Percentiles rank a stretch among this genome's conserved stretches.
phyloP scores from a whole-genome alignment of 2,888 invertebrate genomes.

The Pardosa pseudoannulata region DNA sequence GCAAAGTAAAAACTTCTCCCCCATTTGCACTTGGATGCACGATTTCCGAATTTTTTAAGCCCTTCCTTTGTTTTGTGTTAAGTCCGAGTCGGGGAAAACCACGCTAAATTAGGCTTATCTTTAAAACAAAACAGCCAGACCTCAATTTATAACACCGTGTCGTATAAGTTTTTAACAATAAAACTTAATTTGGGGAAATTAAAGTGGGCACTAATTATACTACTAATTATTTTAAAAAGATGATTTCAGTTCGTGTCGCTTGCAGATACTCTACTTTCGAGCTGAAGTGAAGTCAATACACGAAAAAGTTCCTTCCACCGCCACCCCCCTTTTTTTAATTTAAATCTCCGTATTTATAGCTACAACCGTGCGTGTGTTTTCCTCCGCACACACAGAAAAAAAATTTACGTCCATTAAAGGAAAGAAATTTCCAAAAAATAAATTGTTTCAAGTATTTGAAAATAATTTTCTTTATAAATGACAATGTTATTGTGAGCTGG shows the following conservation, averaged over 20 bases:
- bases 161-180: conserved; percentile 17
- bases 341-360: background rate
- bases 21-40: conserved; percentile 55
- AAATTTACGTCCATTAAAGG: background rate
- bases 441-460: background rate
- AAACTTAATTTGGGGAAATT: conserved; percentile 24
- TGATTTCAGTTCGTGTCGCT: conserved; percentile 13
- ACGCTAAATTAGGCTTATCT: conserved; percentile 67
- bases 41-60: conserved; percentile 51
- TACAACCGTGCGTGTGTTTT: background rate
- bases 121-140: conserved; percentile 34
- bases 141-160: conserved; percentile 18
- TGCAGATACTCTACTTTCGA: background rate
- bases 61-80: conserved; percentile 48
- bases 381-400: background rate
- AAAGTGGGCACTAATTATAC: conserved; percentile 37
- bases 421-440: background rate
- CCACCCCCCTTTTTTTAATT: background rate
- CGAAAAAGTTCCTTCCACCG: background rate
- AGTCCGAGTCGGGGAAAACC: conserved; percentile 21
- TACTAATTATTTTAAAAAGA: conserved; percentile 49
- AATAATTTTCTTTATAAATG: no score
- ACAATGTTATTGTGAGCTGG: no score
- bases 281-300: background rate
- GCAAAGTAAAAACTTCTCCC: conserved; percentile 44